phyloP scores from a whole-genome alignment of 2,113 vertebrate species.

The Ptilorrhoa leucosticta region DNA sequence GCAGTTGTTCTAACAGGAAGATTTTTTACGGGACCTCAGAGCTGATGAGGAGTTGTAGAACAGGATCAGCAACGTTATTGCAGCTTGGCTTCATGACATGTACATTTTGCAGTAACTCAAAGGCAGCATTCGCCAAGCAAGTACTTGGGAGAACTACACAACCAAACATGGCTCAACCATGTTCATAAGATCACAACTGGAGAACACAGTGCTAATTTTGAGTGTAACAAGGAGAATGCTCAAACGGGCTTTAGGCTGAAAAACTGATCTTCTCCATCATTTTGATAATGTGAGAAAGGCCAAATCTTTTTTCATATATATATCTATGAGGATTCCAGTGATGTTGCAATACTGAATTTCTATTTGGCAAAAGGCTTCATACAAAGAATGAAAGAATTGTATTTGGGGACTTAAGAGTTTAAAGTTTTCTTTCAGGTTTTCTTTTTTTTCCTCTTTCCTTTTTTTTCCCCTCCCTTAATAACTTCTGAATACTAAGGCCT shows the following conservation, averaged over 20 bases:
- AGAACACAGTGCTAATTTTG: not conserved
- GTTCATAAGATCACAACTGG: not conserved
- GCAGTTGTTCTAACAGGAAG: not conserved
- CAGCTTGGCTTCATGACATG: not conserved
- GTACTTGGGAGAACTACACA: not conserved
- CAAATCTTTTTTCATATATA: rapidly evolving
- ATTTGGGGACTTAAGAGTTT: not conserved
- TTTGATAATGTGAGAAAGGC: not conserved
- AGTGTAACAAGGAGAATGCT: not conserved
- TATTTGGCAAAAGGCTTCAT: not conserved
- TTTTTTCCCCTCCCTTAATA: not conserved
- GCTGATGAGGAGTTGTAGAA: not conserved
- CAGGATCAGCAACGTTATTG: not conserved
- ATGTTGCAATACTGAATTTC: not conserved
- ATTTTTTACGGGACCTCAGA: not conserved
- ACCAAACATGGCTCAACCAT: not conserved
- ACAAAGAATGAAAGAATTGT: not conserved
- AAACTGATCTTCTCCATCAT: not conserved
- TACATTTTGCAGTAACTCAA: not conserved
- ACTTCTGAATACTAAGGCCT: not conserved
- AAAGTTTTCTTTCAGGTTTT: not conserved
- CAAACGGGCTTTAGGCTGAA: not conserved
- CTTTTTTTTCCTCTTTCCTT: not conserved
- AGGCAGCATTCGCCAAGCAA: not conserved
- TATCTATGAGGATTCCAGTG: not conserved